phyloP scores from a whole-genome alignment of 2,113 vertebrate genomes.

The Centropus unirufus region DNA sequence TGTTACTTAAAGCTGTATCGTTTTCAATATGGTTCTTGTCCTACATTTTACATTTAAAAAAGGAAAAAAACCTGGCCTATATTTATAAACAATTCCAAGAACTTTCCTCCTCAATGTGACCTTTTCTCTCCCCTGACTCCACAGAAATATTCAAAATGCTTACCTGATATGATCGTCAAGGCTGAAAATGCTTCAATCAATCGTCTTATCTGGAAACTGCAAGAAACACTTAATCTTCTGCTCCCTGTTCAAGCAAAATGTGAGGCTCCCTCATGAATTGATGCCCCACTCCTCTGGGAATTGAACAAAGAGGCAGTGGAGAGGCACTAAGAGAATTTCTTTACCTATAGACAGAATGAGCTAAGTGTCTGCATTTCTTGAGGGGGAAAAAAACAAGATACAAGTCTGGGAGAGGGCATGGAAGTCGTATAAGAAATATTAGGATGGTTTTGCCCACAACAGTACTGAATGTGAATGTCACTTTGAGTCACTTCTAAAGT shows the following conservation, averaged over 20 bases:
- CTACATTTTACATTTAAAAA: background rate
- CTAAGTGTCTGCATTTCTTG: background rate
- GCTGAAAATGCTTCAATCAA: constrained; percentile 26
- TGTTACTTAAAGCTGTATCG: background rate
- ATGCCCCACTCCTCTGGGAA: rapidly evolving
- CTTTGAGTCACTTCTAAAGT: background rate
- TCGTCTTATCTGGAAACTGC: background rate
- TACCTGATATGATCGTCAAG: background rate
- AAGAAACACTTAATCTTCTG: background rate
- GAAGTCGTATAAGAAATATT: background rate
- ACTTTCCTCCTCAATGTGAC: background rate
- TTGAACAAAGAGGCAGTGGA: background rate
- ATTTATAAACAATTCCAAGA: background rate
- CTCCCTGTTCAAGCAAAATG: constrained; percentile 8
- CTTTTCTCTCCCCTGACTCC: background rate
- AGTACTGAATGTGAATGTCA: background rate
- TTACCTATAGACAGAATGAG: background rate
- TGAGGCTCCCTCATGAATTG: background rate
- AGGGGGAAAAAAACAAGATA: rapidly evolving
- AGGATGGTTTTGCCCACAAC: background rate
- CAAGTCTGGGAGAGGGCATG: rapidly evolving
- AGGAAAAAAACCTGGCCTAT: background rate
- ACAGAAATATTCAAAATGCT: constrained; percentile 28
- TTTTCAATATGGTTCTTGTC: background rate
- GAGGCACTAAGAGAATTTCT: background rate